Conservation (phyloP, 2,888 invertebrate genomes). For the Lithophane socia region DNA sequence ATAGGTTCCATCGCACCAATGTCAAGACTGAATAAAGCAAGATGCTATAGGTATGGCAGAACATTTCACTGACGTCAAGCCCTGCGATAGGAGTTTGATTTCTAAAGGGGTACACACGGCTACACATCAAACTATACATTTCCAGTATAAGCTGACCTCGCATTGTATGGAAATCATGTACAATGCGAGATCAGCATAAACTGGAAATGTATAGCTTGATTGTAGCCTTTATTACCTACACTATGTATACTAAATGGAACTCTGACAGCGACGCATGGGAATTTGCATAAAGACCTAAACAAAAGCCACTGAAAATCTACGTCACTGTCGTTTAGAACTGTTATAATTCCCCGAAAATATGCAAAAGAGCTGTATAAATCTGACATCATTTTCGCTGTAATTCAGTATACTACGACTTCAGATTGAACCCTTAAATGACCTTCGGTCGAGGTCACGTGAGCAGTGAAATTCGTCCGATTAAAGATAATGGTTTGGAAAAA, state of each 20-base stretch:
- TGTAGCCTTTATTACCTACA: no score
- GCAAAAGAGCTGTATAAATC: constrained; percentile 2
- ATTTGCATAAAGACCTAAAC: background rate
- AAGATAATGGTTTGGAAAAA: constrained; percentile 44
- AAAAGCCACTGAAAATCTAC: background rate
- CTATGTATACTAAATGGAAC: background rate
- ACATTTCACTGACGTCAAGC: constrained; percentile 28
- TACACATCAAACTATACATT: no score
- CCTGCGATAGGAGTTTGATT: background rate
- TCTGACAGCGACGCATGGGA: constrained; percentile 1
- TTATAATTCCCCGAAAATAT: constrained; percentile 24
- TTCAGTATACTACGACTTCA: constrained; percentile 13
- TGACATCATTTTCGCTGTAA: constrained; percentile 19
- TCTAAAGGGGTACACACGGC: background rate
- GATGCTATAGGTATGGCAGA: background rate
- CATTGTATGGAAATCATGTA: no score
- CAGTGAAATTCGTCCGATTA: constrained; percentile 46
- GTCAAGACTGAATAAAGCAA: constrained; percentile 11
- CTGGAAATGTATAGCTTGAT: no score
- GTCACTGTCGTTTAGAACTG: constrained; percentile 13
- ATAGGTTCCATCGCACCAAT: constrained; percentile 3
- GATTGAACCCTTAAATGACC: constrained; percentile 36
- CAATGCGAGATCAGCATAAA: no score
- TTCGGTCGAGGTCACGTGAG: constrained; percentile 35
- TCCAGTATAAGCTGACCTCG: no score